Evolutionary conservation across 2,888 invertebrate species (phyloP), one percentile per base, ranked within the genome.

Genomic region (Drosophila paramelanica): DNA sequence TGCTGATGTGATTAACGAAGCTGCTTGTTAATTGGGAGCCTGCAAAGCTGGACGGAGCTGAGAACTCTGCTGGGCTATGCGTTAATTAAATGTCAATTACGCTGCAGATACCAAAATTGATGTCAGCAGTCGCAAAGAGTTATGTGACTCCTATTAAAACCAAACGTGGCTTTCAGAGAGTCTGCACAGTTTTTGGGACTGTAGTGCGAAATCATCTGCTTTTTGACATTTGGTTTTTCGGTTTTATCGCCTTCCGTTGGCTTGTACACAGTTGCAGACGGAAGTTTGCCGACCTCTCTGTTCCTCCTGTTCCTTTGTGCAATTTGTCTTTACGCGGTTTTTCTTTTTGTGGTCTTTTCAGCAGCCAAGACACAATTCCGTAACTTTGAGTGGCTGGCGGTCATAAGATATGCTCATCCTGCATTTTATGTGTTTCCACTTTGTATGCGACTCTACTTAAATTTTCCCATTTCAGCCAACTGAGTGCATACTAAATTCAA

Each of bases 61-160:
- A 25, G 31, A 36, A 36, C 36, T 13, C 36, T 13, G 45, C 45
- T 33, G 39, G 50, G 69, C 57, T 42, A 68, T 62, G 67, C 71
- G 67, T 75, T 74, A 74, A 75, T 70, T 76, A 74, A 75, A 70
- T 67, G 66, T 67, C 76, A 74, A 75, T 70, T 70, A 75, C 53
- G 53, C 23, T 42, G 57, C 41, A 43, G 46, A 61, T 60, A 49
- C 46, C 39, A 17, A 56, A 65, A 56, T 43, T 45, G 31, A 45
- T 46, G 65, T 58, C 56, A 45, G 38, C 36, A 49, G 53, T 39
- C 43, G 14, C 46, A 52, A 42, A 27, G 36, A n/a, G 33, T 8
- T 20, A 38, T 55, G 11, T 38, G 67, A 38, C 31, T 56, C 7
- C 50, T 52, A 47, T 45, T 73, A 59, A 73, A 73, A 43, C 5